A percentile compares a stretch with the other conserved stretches of the same genome.
Evolutionary conservation across 1,140 invertebrate genomes (phyloP).

Genomic region (Drosophila equinoxialis): DNA sequence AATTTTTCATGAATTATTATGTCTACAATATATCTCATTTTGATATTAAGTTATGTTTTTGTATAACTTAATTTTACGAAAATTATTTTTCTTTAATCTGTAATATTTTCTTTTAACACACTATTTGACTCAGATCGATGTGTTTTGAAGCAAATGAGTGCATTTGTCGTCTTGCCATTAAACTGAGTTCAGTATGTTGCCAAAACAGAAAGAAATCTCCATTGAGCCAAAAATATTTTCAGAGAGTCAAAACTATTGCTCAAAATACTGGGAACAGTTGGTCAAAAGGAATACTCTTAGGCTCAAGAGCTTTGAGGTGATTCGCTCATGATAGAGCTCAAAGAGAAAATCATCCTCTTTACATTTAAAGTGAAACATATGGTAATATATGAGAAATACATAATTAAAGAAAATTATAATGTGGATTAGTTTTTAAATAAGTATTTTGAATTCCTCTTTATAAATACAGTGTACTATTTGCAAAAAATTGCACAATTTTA

Average conservation of each 20-base stretch:
- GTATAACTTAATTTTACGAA: no score
- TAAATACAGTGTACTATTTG: no score
- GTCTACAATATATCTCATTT: no score
- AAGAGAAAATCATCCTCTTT: conserved; percentile 3
- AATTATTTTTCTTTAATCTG: no score
- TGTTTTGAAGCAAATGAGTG: neutral
- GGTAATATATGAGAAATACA: neutral
- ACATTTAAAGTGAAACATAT: neutral
- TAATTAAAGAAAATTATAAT: neutral
- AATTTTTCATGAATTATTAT: no score
- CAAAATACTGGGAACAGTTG: conserved; percentile 10
- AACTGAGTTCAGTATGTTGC: neutral
- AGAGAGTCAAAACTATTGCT: neutral
- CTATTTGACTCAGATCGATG: no score
- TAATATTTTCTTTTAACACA: conserved; percentile 54
- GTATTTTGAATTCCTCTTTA: no score
- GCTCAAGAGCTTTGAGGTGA: neutral
- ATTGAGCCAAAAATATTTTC: neutral
- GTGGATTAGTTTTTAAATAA: no score
- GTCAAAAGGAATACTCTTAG: neutral
- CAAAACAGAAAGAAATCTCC: no score
- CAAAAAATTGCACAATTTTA: neutral
- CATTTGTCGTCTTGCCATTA: neutral
- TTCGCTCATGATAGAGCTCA: neutral
- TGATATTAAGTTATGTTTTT: no score